Conservation (phyloP, 2,113 vertebrate species). For the Hydrolagus affinis region DNA sequence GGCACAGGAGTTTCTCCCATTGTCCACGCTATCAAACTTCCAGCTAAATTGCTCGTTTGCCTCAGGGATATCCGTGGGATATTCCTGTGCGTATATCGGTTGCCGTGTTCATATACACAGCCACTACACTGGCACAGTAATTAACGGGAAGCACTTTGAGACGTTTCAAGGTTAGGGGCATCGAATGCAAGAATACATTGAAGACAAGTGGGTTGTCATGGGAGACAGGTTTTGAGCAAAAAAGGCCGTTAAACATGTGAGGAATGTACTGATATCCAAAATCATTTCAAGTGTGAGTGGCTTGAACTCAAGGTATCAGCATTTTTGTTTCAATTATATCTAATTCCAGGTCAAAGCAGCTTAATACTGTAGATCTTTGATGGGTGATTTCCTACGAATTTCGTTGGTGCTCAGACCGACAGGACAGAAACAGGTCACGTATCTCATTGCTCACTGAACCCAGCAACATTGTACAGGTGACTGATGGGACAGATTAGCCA, state of each 20-base stretch:
- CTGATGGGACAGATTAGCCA: conserved; percentile 15
- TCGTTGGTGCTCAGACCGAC: conserved; percentile 10
- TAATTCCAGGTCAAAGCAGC: conserved; percentile 16
- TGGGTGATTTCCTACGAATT: background rate
- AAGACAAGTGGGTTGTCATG: conserved; percentile 2
- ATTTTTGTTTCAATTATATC: conserved; percentile 7
- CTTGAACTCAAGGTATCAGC: conserved; percentile 7
- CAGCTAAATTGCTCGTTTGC: too few relatives aligned
- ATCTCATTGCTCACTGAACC: conserved; percentile 8
- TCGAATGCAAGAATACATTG: background rate
- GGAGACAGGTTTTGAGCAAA: conserved; percentile 12
- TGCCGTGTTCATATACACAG: too few relatives aligned
- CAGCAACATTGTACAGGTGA: background rate
- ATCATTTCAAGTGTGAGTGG: conserved; percentile 30
- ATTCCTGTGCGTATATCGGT: too few relatives aligned
- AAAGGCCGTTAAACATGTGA: conserved; percentile 7
- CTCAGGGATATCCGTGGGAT: too few relatives aligned
- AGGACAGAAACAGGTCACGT: conserved; percentile 1
- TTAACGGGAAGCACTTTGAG: too few relatives aligned
- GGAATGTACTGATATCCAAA: background rate
- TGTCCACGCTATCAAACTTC: too few relatives aligned
- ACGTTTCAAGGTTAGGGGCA: too few relatives aligned
- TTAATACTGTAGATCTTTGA: background rate
- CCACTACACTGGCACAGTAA: too few relatives aligned
- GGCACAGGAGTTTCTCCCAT: too few relatives aligned